These are phyloP conservation scores for Illadopsis cleaveri DNA, from an alignment of 2,113 vertebrate genomes.

Conservation along the genomic window DNA sequence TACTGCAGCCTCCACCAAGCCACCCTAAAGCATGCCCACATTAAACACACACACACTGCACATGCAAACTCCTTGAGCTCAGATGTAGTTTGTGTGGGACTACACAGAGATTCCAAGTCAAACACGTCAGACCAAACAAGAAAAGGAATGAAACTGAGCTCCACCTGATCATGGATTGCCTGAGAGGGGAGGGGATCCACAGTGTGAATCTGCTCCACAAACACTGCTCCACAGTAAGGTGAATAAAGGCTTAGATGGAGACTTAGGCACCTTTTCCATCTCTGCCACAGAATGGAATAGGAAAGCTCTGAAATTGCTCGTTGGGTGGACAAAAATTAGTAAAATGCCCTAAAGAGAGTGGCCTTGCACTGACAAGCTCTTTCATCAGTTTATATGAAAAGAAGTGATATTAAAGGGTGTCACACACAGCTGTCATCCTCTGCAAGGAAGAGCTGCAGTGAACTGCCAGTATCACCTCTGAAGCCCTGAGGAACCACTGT, in stretches of 20 bases:
- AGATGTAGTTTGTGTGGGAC: not conserved
- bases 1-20: not conserved
- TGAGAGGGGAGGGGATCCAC: not conserved
- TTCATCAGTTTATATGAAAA: not conserved
- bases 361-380: not conserved
- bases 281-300: not conserved
- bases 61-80: not conserved
- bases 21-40: not conserved
- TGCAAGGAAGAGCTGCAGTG: not conserved
- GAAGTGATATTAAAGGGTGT: not conserved
- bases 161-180: not conserved
- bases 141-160: not conserved
- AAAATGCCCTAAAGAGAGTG: not conserved
- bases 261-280: not conserved
- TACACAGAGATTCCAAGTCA: not conserved
- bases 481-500: not conserved
- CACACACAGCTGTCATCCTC: not conserved
- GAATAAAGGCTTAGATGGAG: not conserved
- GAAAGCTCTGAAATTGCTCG: not conserved
- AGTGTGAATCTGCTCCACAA: not conserved
- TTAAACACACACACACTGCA: not conserved
- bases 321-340: not conserved
- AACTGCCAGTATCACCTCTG: not conserved
- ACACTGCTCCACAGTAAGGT: not conserved
- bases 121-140: rapidly evolving